Percentiles rank a stretch among this genome's conserved stretches.
These are phyloP conservation scores for Sceliomorpha sp. DNA, from an alignment of 2,888 invertebrate species.

Conservation along the genomic window DNA sequence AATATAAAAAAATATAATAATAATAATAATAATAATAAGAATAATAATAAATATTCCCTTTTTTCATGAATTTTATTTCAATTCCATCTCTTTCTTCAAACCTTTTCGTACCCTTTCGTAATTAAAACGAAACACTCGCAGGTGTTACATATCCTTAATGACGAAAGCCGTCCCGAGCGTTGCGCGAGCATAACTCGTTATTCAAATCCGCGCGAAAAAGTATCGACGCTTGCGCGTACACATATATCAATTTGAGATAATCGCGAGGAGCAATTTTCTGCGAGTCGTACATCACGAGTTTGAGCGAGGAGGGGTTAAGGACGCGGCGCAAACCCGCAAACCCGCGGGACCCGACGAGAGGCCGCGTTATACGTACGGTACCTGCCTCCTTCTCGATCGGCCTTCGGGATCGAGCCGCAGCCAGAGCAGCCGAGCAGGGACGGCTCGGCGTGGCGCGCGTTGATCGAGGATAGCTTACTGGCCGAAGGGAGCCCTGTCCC, in stretches of 20 bases:
- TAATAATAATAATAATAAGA: too few relatives aligned
- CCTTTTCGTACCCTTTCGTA: too few relatives aligned
- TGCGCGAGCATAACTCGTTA: too few relatives aligned
- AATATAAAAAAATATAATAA: too few relatives aligned
- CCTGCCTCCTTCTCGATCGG: constrained; percentile 30
- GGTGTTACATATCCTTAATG: too few relatives aligned
- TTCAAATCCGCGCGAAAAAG: too few relatives aligned
- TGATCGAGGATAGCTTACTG: constrained; percentile 47
- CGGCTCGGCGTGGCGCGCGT: neutral
- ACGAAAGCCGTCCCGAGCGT: too few relatives aligned
- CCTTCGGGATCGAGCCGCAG: constrained; percentile 41
- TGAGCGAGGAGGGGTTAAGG: constrained; percentile 52
- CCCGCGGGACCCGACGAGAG: constrained; percentile 43
- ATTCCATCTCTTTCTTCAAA: too few relatives aligned
- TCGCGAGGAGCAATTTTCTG: constrained; percentile 40
- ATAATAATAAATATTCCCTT: too few relatives aligned
- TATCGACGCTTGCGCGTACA: too few relatives aligned
- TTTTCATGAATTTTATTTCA: too few relatives aligned
- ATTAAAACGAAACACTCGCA: too few relatives aligned
- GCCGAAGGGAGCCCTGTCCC: constrained; percentile 43
- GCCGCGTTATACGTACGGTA: constrained; percentile 42
- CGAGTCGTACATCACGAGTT: constrained; percentile 48
- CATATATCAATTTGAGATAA: constrained; percentile 52
- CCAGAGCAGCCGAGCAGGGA: constrained; percentile 22
- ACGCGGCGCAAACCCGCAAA: constrained; percentile 47